Conservation (phyloP, 1,140 invertebrate genomes). For the Hormaphis cornu region DNA sequence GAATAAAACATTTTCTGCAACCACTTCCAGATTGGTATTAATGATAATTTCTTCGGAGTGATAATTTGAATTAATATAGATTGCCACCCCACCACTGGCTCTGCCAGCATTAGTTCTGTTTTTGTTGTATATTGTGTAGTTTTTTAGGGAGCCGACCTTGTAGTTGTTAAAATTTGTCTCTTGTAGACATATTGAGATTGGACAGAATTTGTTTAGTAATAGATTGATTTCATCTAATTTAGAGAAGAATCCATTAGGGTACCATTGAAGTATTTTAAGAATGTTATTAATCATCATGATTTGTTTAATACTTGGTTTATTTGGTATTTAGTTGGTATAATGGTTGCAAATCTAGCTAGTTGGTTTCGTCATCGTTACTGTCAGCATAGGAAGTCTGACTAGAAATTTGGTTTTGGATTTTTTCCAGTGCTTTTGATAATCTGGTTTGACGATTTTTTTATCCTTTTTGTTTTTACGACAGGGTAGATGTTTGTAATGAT, state of each 20-base stretch:
- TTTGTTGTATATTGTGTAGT: neutral
- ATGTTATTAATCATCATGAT: neutral
- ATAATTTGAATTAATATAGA: neutral
- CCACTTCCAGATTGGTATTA: constrained; percentile 8
- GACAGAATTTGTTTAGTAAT: constrained; percentile 2
- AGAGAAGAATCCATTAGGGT: neutral
- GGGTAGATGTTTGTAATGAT: constrained; percentile 5
- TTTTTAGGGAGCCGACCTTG: neutral
- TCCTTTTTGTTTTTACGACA: neutral
- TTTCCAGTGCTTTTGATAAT: constrained; percentile 4
- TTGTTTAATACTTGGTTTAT: neutral
- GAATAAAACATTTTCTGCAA: neutral
- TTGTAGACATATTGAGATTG: neutral
- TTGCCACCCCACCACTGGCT: neutral
- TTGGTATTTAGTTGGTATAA: neutral
- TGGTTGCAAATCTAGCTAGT: neutral
- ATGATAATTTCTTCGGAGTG: neutral
- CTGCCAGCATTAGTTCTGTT: neutral
- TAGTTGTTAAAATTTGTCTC: constrained; percentile 10
- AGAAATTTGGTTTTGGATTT: neutral
- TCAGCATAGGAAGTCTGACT: neutral
- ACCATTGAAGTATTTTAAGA: neutral
- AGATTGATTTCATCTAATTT: neutral
- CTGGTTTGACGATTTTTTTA: constrained; percentile 11
- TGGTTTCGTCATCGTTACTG: neutral